Evolutionary conservation across 1,140 invertebrate species (phyloP).

Genomic region (Brachionus rubens): DNA sequence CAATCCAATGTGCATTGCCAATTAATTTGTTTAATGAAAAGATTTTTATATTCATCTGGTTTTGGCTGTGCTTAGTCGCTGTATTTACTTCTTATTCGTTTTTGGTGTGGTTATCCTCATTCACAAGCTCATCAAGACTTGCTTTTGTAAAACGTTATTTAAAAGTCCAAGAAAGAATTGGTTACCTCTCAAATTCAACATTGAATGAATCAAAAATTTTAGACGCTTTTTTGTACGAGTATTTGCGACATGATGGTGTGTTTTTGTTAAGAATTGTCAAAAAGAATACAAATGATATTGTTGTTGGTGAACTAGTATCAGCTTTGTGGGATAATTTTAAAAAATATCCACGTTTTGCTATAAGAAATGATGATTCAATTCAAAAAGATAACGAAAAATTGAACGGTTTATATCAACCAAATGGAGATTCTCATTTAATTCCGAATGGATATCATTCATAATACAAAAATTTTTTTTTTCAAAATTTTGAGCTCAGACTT

Average conservation of each 20-base stretch:
- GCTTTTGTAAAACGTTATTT: slow-evolving; percentile 41
- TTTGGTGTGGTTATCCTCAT: slow-evolving; percentile 4
- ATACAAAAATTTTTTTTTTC: too few species aligned
- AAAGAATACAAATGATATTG: slow-evolving; percentile 63
- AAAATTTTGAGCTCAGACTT: too few species aligned
- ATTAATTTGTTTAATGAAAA: slow-evolving; percentile 52
- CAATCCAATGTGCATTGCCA: slow-evolving; percentile 51
- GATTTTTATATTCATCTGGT: slow-evolving; percentile 41
- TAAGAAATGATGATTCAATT: neutral
- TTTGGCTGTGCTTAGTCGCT: slow-evolving; percentile 31
- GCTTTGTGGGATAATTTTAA: slow-evolving; percentile 57
- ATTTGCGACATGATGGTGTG: slow-evolving; percentile 63
- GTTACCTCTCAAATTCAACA: slow-evolving; percentile 25
- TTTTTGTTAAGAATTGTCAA: slow-evolving; percentile 62
- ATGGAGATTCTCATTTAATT: slow-evolving; percentile 2
- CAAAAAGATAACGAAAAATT: slow-evolving; percentile 32
- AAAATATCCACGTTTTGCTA: slow-evolving; percentile 34
- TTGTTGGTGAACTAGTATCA: slow-evolving; percentile 62
- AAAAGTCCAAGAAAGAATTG: slow-evolving; percentile 21
- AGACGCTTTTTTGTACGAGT: slow-evolving; percentile 62
- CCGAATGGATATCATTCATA: neutral
- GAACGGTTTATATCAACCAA: neutral
- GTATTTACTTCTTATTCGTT: neutral
- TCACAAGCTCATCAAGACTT: neutral
- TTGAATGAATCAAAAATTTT: slow-evolving; percentile 52